Evolutionary conservation across 1,140 invertebrate species (phyloP).

Genomic region (Drosophila sulfurigaster): DNA sequence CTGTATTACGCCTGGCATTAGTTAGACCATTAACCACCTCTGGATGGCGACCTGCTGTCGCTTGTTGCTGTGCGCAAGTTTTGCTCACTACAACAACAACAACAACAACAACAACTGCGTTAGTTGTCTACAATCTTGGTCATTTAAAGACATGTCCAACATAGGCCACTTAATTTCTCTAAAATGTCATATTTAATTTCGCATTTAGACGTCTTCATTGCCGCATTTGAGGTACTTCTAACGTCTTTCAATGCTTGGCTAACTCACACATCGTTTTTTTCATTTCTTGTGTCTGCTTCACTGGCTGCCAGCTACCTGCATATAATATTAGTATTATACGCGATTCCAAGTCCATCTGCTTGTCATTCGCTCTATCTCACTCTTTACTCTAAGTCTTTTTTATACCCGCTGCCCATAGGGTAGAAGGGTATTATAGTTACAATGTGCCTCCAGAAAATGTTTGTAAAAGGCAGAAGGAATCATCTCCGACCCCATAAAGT

Average conservation of each 20-base stretch:
- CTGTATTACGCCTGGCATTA: conserved; percentile 33
- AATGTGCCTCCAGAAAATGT: no score
- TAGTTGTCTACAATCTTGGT: conserved; percentile 39
- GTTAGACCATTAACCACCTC: conserved; percentile 25
- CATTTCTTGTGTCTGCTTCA: conserved; percentile 31
- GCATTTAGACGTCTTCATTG: conserved; percentile 77
- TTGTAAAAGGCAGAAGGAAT: no score
- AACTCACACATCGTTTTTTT: conserved; percentile 12
- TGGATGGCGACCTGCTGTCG: conserved; percentile 29
- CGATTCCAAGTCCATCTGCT: background rate
- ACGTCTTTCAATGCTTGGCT: conserved; percentile 29
- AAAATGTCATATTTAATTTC: conserved; percentile 79
- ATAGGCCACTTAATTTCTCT: conserved; percentile 66
- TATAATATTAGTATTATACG: background rate
- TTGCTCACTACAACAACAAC: no score
- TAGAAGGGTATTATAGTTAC: no score
- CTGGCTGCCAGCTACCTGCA: conserved; percentile 41
- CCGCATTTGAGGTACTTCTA: conserved; percentile 47
- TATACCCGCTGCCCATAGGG: background rate
- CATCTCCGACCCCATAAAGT: no score
- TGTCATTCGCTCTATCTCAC: background rate
- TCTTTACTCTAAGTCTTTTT: background rate
- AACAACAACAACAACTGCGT: background rate
- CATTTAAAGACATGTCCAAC: conserved; percentile 65
- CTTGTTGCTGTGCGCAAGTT: conserved; percentile 1